A percentile compares a stretch with the other conserved stretches of the same genome.
Conservation (phyloP, 2,888 invertebrate species). For the Eilema griseolum region DNA sequence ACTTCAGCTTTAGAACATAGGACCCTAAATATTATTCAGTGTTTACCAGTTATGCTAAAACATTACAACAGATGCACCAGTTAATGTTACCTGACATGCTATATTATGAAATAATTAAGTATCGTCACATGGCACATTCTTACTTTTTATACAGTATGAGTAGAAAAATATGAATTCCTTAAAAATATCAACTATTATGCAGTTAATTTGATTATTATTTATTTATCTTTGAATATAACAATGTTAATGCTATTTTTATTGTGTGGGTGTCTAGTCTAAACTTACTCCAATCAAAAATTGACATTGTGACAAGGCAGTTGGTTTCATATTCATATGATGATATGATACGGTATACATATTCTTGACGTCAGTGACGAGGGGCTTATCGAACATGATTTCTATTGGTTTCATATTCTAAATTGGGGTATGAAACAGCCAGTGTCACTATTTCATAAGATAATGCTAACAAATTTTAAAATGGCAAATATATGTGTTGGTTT, state of each 20-base stretch:
- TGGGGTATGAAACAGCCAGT: too few species aligned
- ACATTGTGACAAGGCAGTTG: neutral
- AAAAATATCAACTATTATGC: too few species aligned
- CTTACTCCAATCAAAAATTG: neutral
- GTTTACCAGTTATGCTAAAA: too few species aligned
- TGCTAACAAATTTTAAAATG: too few species aligned
- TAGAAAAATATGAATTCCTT: neutral
- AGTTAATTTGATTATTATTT: too few species aligned
- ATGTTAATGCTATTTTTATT: neutral
- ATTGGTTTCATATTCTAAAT: too few species aligned
- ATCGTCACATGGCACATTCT: conserved; percentile 16
- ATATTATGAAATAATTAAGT: neutral
- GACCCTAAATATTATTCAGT: too few species aligned
- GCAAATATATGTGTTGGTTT: too few species aligned
- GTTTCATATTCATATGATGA: neutral
- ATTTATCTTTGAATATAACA: neutral
- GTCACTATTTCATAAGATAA: too few species aligned
- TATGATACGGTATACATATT: too few species aligned
- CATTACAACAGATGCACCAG: neutral
- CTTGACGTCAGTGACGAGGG: conserved; percentile 4
- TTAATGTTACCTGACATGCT: neutral
- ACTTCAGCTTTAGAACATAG: too few species aligned
- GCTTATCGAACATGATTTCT: too few species aligned
- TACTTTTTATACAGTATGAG: neutral
- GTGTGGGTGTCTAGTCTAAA: neutral